Percentiles rank a stretch among this genome's conserved stretches.
Evolutionary conservation across 1,140 invertebrate species (phyloP).

Genomic region (Caenorhabditis briggsae): DNA sequence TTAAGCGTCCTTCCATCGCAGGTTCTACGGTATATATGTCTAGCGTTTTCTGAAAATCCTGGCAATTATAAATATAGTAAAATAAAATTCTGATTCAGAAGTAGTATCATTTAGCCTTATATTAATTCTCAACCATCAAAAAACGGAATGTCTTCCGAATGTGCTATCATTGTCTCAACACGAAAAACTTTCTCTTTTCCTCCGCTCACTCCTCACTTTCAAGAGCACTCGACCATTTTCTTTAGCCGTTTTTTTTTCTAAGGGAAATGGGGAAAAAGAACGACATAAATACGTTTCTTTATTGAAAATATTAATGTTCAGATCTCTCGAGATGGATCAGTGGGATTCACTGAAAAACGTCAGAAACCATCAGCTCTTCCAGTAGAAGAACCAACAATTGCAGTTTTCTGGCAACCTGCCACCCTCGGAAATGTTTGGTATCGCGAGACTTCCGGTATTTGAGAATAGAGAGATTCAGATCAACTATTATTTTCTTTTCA

Average conservation of each 20-base stretch:
- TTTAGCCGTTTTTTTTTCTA: neutral
- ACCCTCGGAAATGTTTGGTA: conserved; percentile 61
- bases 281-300: neutral
- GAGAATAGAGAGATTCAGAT: neutral
- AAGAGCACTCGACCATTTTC: conserved; percentile 28
- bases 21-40: no score
- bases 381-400: conserved; percentile 58
- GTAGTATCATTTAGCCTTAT: no score
- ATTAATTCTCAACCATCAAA: no score
- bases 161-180: neutral
- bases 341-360: conserved; percentile 45
- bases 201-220: conserved; percentile 4
- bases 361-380: conserved; percentile 57
- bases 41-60: no score
- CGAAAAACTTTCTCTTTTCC: neutral
- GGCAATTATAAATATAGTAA: no score
- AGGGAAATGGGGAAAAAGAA: conserved; percentile 15
- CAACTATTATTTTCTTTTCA: conserved; percentile 32
- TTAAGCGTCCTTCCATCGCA: no score
- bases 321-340: conserved; percentile 61
- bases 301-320: conserved; percentile 49
- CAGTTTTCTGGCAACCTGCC: conserved; percentile 60
- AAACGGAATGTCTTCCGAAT: no score
- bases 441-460: conserved; percentile 60
- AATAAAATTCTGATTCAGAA: no score